These are phyloP conservation scores for Hydrozoanthus gracilis DNA, from an alignment of 92 coral and sea anemone genomes.

Conservation along the genomic window DNA sequence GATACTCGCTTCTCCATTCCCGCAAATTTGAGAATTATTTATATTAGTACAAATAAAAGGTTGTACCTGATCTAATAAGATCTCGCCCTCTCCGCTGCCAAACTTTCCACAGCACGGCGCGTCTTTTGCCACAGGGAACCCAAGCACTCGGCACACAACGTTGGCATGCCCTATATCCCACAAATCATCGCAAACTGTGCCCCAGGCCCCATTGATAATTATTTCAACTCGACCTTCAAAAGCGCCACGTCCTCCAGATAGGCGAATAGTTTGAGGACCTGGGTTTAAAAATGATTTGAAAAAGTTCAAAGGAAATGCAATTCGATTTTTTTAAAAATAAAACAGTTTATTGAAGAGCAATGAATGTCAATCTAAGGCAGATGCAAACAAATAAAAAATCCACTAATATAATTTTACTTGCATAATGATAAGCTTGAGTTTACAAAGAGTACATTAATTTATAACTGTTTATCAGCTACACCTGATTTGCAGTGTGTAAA, in stretches of 20 bases:
- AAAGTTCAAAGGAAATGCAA: not conserved
- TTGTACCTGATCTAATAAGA: conserved; percentile 38
- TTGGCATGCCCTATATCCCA: conserved; percentile 41
- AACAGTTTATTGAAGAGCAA: no score
- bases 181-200: conserved; percentile 40
- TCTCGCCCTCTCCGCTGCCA: conserved; percentile 38
- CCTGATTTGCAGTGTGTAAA: no score
- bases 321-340: not conserved
- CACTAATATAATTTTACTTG: no score
- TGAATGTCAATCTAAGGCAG: no score
- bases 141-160: conserved; percentile 39
- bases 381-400: no score
- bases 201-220: conserved; percentile 44
- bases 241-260: conserved; percentile 47
- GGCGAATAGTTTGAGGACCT: conserved; percentile 42
- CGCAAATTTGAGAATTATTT: no score
- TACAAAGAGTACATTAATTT: no score
- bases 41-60: no score
- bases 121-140: conserved; percentile 47
- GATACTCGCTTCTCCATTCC: no score
- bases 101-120: conserved; percentile 48
- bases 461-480: no score
- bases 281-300: not conserved
- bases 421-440: no score
- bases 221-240: conserved; percentile 50